Evolutionary conservation across 2,888 invertebrate genomes (phyloP).

Genomic region (Lacanobia oleracea): DNA sequence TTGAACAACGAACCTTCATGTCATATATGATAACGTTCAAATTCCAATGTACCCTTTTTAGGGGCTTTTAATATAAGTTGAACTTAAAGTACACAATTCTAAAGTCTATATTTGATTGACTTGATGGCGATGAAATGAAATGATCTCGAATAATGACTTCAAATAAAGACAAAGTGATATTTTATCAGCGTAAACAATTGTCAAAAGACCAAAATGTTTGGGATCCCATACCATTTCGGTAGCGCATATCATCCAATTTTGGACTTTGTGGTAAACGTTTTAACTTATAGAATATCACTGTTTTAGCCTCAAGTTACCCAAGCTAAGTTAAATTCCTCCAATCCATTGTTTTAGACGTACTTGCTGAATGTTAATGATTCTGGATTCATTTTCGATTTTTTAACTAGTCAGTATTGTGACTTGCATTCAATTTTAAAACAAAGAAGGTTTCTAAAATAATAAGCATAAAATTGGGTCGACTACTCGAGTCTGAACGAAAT

Average conservation of each 20-base stretch:
- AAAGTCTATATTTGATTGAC: neutral
- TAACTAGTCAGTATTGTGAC: conserved; percentile 4
- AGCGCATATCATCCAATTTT: neutral
- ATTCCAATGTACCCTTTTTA: too few relatives aligned
- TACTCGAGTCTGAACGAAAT: too few relatives aligned
- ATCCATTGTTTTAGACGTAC: neutral
- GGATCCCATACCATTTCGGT: neutral
- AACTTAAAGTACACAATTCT: neutral
- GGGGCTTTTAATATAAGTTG: too few relatives aligned
- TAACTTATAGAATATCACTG: neutral
- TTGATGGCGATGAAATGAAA: neutral
- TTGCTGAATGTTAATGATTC: neutral
- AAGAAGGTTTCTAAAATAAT: neutral
- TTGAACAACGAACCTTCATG: neutral
- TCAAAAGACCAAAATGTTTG: neutral
- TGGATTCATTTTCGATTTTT: neutral
- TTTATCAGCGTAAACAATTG: neutral
- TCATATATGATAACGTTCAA: neutral
- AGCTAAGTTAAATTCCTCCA: neutral
- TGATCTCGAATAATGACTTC: neutral
- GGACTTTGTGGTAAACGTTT: neutral
- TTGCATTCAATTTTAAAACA: neutral
- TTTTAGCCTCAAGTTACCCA: neutral
- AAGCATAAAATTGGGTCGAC: neutral
- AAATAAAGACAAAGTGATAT: neutral